These are phyloP conservation scores for Aurelia sp. DNA, from an alignment of 30 jellyfish, hydroid and myxozoan species.

Conservation along the genomic window DNA sequence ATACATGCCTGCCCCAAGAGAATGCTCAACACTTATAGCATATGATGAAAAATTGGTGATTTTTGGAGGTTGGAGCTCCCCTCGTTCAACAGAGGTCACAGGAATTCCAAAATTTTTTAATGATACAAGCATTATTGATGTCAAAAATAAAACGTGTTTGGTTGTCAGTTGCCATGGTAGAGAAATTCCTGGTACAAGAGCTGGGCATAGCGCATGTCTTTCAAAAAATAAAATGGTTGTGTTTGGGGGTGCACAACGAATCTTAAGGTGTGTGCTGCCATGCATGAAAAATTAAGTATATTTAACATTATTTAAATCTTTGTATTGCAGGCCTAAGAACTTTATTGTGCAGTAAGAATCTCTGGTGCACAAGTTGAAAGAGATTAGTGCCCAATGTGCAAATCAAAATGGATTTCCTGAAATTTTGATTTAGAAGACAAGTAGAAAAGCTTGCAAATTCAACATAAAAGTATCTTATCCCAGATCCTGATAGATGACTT, in stretches of 20 bases:
- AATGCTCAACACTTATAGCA: constrained; percentile 82
- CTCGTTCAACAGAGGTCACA: constrained; percentile 73
- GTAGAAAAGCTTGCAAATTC: no score
- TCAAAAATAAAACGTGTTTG: constrained; percentile 52
- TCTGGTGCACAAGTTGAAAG: no score
- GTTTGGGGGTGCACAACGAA: constrained; percentile 97
- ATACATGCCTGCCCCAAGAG: constrained; percentile 94
- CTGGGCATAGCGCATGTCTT: constrained; percentile 96
- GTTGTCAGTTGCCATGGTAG: background rate
- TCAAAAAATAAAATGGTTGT: constrained; percentile 71
- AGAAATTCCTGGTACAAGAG: constrained; percentile 77
- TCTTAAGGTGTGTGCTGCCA: constrained; percentile 43
- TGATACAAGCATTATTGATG: constrained; percentile 68
- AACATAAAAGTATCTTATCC: no score
- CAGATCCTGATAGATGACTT: no score
- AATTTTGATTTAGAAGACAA: no score
- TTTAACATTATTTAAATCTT: no score
- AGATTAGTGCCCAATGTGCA: no score
- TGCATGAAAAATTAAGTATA: background rate
- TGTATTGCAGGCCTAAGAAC: no score
- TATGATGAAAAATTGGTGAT: constrained; percentile 65
- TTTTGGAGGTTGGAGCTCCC: constrained; percentile 98
- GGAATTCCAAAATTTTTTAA: constrained; percentile 86
- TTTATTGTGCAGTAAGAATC: no score
- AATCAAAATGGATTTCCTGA: no score